These are phyloP conservation scores for Stegostoma tigrinum DNA, from an alignment of 2,113 vertebrate species.

Conservation along the genomic window DNA sequence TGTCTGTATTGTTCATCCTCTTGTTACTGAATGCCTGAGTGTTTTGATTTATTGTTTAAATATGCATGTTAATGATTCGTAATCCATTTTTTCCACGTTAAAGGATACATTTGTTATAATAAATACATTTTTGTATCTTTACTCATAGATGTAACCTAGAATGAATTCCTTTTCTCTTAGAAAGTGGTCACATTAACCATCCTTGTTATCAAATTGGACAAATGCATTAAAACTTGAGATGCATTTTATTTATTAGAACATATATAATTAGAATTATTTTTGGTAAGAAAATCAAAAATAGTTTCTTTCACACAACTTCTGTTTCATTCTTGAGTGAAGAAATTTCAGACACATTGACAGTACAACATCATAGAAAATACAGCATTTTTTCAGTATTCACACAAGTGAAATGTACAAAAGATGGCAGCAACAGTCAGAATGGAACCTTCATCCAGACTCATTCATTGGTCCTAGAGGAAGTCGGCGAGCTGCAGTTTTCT, in stretches of 20 bases:
- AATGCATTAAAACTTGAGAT: constrained; percentile 19
- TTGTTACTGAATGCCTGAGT: too few relatives aligned
- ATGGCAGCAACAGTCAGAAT: background rate
- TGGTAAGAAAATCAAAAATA: constrained; percentile 38
- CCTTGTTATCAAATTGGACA: background rate
- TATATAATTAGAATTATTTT: constrained; percentile 35
- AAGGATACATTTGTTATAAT: too few relatives aligned
- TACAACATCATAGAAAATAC: constrained; percentile 31
- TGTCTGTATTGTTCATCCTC: too few relatives aligned
- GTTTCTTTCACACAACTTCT: constrained; percentile 26
- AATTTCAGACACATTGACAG: background rate
- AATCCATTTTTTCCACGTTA: too few relatives aligned
- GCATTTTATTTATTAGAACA: constrained; percentile 27
- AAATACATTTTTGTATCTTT: too few relatives aligned
- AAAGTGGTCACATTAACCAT: too few relatives aligned
- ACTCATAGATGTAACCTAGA: too few relatives aligned
- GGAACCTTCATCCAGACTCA: background rate
- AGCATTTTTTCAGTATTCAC: constrained; percentile 13
- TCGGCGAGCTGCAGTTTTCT: background rate
- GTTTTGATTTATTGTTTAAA: too few relatives aligned
- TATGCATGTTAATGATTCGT: too few relatives aligned
- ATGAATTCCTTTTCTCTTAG: too few relatives aligned
- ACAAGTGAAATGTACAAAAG: background rate
- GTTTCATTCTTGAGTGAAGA: background rate
- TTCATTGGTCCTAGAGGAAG: background rate